Percentiles rank a stretch among this genome's conserved stretches.
Evolutionary conservation across 2,888 invertebrate species (phyloP).

Genomic region (Ichneumoninae sp.): DNA sequence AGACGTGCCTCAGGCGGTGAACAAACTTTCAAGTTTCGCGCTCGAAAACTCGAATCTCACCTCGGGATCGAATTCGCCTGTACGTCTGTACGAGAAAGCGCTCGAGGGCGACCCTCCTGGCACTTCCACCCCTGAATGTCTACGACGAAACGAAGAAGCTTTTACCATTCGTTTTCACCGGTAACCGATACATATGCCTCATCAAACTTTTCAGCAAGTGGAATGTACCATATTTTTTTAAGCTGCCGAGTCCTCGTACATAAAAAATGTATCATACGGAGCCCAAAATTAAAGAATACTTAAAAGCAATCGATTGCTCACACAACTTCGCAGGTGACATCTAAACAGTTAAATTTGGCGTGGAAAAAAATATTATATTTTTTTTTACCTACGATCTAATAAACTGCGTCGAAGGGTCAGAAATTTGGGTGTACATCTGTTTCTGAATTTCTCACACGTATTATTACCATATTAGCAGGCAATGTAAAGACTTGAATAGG

Average conservation of each 20-base stretch:
- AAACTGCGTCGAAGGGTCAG: neutral
- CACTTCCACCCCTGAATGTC: neutral
- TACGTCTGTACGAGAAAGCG: neutral
- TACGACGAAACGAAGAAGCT: conserved; percentile 7
- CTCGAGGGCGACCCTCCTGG: neutral
- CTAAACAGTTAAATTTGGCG: too few relatives aligned
- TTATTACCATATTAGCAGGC: conserved; percentile 48
- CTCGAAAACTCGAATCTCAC: conserved; percentile 45
- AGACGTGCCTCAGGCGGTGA: conserved; percentile 31
- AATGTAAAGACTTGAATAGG: conserved; percentile 21
- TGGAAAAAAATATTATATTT: neutral
- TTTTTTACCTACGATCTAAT: neutral
- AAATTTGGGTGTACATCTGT: neutral
- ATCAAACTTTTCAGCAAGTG: neutral
- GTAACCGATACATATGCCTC: neutral
- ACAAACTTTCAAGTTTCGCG: conserved; percentile 49
- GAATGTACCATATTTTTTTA: neutral
- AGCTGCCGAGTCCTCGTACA: neutral
- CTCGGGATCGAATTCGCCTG: conserved; percentile 31
- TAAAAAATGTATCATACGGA: neutral
- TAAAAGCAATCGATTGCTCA: too few relatives aligned
- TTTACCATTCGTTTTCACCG: conserved; percentile 20
- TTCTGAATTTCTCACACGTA: conserved; percentile 10
- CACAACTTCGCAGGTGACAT: too few relatives aligned
- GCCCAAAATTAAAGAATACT: neutral